Conservation (phyloP, 37 sponge, comb jelly and placozoan genomes). For the Petrosia ficiformis region DNA sequence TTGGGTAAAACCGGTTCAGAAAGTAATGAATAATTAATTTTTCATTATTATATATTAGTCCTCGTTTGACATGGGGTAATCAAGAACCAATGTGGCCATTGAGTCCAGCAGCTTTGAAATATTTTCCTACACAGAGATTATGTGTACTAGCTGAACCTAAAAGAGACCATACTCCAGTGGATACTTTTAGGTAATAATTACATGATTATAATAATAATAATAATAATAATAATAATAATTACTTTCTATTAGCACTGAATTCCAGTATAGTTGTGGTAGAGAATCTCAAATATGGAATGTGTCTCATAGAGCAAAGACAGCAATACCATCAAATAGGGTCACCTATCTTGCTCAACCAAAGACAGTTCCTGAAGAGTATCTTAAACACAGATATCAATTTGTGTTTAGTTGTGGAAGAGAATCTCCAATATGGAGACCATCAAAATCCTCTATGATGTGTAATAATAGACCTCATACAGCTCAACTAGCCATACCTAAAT, state of each 20-base stretch:
- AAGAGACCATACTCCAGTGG: slow-evolving; percentile 43
- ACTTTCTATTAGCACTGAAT: slow-evolving; percentile 63
- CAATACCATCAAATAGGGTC: slow-evolving; percentile 35
- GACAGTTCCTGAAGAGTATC: slow-evolving; percentile 46
- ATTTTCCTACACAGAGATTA: slow-evolving; percentile 51
- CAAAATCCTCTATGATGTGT: slow-evolving; percentile 34
- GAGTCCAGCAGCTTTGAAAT: slow-evolving; percentile 57
- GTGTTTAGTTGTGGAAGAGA: slow-evolving; percentile 80
- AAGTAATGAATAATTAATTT: background rate
- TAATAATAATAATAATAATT: background rate
- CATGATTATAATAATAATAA: background rate
- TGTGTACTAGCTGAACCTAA: slow-evolving; percentile 68
- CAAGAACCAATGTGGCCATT: slow-evolving; percentile 91
- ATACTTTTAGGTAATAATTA: slow-evolving; percentile 56
- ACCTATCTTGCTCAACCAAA: slow-evolving; percentile 51
- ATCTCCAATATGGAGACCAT: slow-evolving; percentile 67
- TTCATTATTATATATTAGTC: slow-evolving; percentile 32
- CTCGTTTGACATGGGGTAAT: slow-evolving; percentile 87
- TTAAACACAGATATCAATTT: slow-evolving; percentile 50
- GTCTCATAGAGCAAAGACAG: slow-evolving; percentile 13
- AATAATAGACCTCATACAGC: slow-evolving; percentile 66
- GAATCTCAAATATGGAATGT: slow-evolving; percentile 66
- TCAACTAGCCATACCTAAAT: slow-evolving; percentile 73
- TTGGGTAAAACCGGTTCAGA: slow-evolving; percentile 35
- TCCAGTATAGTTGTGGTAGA: slow-evolving; percentile 79